phyloP scores from a whole-genome alignment of 2,888 invertebrate species.

The Eubasilissa splendida region DNA sequence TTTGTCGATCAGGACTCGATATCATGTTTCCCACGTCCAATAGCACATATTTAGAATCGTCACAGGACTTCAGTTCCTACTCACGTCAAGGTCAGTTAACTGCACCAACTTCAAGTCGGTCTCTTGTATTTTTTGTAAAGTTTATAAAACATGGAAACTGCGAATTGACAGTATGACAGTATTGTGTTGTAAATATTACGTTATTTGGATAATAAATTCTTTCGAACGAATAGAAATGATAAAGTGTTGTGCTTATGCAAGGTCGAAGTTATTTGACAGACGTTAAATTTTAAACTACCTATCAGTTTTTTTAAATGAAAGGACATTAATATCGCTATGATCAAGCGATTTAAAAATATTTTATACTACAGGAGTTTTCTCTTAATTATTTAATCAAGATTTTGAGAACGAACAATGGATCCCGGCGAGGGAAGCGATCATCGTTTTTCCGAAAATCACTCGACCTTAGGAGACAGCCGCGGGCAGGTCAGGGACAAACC shows the following conservation, averaged over 20 bases:
- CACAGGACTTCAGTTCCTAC: background rate
- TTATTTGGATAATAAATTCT: constrained; percentile 12
- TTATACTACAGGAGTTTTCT: constrained; percentile 5
- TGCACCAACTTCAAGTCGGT: constrained; percentile 30
- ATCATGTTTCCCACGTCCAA: too few species aligned
- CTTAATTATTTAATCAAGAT: constrained; percentile 9
- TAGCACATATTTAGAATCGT: too few species aligned
- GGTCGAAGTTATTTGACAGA: background rate
- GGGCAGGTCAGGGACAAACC: constrained; percentile 36
- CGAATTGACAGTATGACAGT: constrained; percentile 46
- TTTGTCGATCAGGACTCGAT: too few species aligned
- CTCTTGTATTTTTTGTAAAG: constrained; percentile 36
- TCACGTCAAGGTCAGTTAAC: background rate
- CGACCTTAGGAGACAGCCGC: constrained; percentile 35
- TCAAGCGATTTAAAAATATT: constrained; percentile 27
- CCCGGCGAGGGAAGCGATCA: constrained; percentile 40
- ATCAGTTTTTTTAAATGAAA: background rate
- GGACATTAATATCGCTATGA: constrained; percentile 26
- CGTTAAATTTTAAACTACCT: background rate
- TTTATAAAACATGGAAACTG: constrained; percentile 43
- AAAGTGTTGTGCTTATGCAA: background rate
- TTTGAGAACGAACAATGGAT: constrained; percentile 40
- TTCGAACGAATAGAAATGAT: constrained; percentile 6
- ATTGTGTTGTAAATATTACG: constrained; percentile 45
- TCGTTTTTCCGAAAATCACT: constrained; percentile 30